Percentiles rank a stretch among this genome's conserved stretches.
These are phyloP conservation scores for Cryptophagus acutangulus DNA, from an alignment of 2,888 invertebrate genomes.

Conservation along the genomic window DNA sequence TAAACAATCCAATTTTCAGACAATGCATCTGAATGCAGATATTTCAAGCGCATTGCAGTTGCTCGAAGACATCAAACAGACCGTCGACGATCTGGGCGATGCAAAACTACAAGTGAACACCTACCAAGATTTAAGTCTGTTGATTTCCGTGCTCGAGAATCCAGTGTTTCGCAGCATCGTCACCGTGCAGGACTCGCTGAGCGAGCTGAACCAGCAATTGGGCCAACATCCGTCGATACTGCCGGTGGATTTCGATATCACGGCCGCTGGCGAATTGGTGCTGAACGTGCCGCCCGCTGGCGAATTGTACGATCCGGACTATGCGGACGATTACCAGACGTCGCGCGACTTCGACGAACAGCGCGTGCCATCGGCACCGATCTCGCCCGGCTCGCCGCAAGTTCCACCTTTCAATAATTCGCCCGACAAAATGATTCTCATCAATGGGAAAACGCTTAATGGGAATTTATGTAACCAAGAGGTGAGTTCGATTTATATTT, in stretches of 20 bases:
- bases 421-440: slow-evolving; percentile 57
- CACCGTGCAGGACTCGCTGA: slow-evolving; percentile 85
- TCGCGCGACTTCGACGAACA: slow-evolving; percentile 68
- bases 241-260: slow-evolving; percentile 90
- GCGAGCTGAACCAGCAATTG: slow-evolving; percentile 80
- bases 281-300: slow-evolving; percentile 59
- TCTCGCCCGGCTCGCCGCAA: slow-evolving; percentile 65
- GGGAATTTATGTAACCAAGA: slow-evolving; percentile 73
- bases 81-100: slow-evolving; percentile 80
- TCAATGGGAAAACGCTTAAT: slow-evolving; percentile 37
- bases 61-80: slow-evolving; percentile 80
- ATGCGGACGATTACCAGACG: slow-evolving; percentile 46
- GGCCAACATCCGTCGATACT: slow-evolving; percentile 88
- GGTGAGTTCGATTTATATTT: no score
- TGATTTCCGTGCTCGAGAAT: slow-evolving; percentile 80
- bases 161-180: slow-evolving; percentile 88
- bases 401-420: slow-evolving; percentile 67
- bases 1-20: neutral
- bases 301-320: slow-evolving; percentile 55
- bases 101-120: slow-evolving; percentile 71
- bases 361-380: slow-evolving; percentile 69
- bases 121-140: slow-evolving; percentile 73
- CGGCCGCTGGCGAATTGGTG: slow-evolving; percentile 65
- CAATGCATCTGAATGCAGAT: slow-evolving; percentile 62
- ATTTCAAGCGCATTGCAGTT: slow-evolving; percentile 86